These are phyloP conservation scores for Lycopodina hypogea DNA, from an alignment of 37 sponge, comb jelly and placozoan genomes.

Conservation along the genomic window DNA sequence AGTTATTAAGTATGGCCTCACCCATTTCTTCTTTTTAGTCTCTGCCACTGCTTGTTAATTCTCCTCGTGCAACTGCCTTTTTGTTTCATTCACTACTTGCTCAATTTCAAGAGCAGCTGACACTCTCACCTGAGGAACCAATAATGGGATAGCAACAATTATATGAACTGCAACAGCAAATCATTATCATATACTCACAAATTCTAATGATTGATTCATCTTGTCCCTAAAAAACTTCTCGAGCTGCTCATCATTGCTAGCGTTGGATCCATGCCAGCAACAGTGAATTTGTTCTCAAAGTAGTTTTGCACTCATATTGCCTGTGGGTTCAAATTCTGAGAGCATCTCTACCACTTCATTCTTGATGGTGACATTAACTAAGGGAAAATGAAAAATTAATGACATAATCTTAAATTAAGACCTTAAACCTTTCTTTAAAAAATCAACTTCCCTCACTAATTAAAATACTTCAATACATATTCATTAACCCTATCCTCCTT, in stretches of 20 bases:
- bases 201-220: constrained; percentile 61
- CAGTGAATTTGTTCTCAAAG: constrained; percentile 63
- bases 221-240: constrained; percentile 48
- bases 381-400: neutral
- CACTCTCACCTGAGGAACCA: constrained; percentile 38
- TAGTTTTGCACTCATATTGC: constrained; percentile 61
- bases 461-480: too few species aligned
- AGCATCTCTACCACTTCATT: constrained; percentile 70
- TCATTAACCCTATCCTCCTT: too few species aligned
- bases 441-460: too few species aligned
- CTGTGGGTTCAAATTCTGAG: constrained; percentile 61
- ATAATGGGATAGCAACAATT: neutral
- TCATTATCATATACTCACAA: constrained; percentile 27
- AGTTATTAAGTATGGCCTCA: constrained; percentile 12
- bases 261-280: constrained; percentile 64
- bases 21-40: constrained; percentile 95
- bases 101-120: constrained; percentile 58
- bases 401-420: neutral
- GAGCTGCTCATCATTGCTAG: constrained; percentile 51
- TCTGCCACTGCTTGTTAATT: constrained; percentile 74
- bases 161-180: neutral
- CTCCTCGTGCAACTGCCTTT: constrained; percentile 67
- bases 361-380: constrained; percentile 75
- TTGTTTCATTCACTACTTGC: constrained; percentile 61
- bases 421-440: neutral